Base-by-base conservation (phyloP, 2,113 vertebrate species). In the Uria aalge region DNA sequence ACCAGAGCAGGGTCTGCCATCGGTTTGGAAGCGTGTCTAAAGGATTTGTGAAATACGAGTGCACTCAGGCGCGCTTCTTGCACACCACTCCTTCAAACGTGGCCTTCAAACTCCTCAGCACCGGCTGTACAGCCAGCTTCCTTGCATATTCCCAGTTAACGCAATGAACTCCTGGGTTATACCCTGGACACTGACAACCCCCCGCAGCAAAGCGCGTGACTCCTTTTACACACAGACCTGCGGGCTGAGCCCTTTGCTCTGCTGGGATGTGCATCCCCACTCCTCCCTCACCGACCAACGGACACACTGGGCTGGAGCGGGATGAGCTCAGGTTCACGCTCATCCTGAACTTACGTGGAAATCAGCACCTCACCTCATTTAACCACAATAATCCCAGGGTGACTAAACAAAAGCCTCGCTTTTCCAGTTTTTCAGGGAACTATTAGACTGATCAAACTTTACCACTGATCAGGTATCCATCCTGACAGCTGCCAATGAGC, bases 161-260 rank as follows among this genome's bases (percentile, higher is more conserved):
- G 3, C 56, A 67, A 23, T 10, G 29, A 63, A 12, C 40, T 85
- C 38, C 48, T 26, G 29, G 62, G 12, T 63, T 43, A 64, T 2
- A 62, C 5, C 15, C 11, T 12, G 15, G 53, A 13, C 1, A 2
- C 55, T 41, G 45, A 26, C 7, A 43, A 12, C 0, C 0, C 41
- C 85, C 78, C 0, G 0, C 52, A 59, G 48, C 63, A 79, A 79
- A 83, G 75, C 0, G 1, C 38, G 15, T 0, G 0, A 32, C 13
- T 15, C 3, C 55, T 69, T 69, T 8, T 2, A 1, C 40, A 38
- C 23, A 23, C 36, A 40, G 41, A 24, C 8, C 10, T 20, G 38
- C 1, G 2, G 55, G 55, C 60, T 55, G 45, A 78, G 47, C n/a
- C 47, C n/a, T 56, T 40, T 47, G 50, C 53, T 52, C 38, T 56